Conservation (phyloP, 2,888 invertebrate species). For the Heliconius hortense region DNA sequence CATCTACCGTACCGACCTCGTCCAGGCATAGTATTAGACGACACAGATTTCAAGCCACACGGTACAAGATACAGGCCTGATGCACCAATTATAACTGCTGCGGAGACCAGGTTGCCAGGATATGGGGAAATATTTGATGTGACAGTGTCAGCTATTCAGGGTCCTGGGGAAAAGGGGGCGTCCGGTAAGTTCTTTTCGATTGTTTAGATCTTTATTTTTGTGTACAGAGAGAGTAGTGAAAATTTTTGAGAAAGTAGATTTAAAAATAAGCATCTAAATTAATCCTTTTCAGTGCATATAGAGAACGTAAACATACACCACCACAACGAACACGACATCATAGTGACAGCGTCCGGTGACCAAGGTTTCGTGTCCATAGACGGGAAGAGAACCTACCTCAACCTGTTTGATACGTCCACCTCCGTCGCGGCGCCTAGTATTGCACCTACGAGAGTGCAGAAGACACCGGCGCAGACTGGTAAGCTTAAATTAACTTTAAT, state of each 20-base stretch:
- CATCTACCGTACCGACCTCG: conserved; percentile 87
- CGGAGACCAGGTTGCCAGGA: conserved; percentile 62
- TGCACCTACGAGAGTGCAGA: conserved; percentile 58
- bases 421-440: conserved; percentile 50
- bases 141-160: conserved; percentile 93
- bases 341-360: conserved; percentile 89
- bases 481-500: conserved; percentile 41
- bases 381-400: conserved; percentile 93
- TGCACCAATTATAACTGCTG: conserved; percentile 76
- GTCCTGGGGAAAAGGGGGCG: conserved; percentile 84
- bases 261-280: no score
- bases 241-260: no score
- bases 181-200: conserved; percentile 54
- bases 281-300: conserved; percentile 82
- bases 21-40: conserved; percentile 93
- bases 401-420: conserved; percentile 87
- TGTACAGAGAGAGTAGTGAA: no score
- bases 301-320: conserved; percentile 71
- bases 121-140: conserved; percentile 94
- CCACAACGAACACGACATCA: conserved; percentile 83
- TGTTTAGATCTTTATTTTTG: neutral
- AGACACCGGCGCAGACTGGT: conserved; percentile 58
- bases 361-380: conserved; percentile 96
- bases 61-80: conserved; percentile 69
- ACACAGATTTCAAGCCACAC: conserved; percentile 89